A percentile compares a stretch with the other conserved stretches of the same genome.
These are phyloP conservation scores for Pavo muticus DNA, from an alignment of 2,113 vertebrate species.

Conservation along the genomic window DNA sequence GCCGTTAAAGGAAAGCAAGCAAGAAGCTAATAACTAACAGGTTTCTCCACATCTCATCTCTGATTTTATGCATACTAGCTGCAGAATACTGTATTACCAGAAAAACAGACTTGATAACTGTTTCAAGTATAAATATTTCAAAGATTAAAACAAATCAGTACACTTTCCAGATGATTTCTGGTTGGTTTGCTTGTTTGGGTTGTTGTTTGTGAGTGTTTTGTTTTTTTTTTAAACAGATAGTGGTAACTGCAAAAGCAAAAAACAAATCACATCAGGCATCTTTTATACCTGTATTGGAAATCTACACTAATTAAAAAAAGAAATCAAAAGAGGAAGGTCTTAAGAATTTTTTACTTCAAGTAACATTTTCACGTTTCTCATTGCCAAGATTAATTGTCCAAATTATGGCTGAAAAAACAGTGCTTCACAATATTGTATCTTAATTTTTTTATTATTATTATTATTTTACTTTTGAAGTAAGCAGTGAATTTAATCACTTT, in stretches of 20 bases:
- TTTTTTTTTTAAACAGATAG: neutral
- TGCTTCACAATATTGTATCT: neutral
- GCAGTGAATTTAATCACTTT: neutral
- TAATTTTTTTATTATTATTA: neutral
- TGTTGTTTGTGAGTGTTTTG: neutral
- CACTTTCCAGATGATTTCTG: neutral
- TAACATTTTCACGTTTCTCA: neutral
- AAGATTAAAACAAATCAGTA: neutral
- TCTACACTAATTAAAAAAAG: too few species aligned
- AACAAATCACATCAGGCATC: neutral
- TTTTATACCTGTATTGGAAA: neutral
- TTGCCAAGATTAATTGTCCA: neutral
- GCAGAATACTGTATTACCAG: neutral
- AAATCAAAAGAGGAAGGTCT: neutral
- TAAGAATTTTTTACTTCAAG: neutral
- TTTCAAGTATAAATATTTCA: too few species aligned
- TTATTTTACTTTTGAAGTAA: neutral
- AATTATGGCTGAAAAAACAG: neutral
- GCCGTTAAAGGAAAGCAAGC: neutral
- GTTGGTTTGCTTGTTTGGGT: neutral
- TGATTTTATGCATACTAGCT: neutral
- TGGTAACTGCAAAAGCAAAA: neutral
- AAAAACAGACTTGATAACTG: neutral
- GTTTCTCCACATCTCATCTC: neutral
- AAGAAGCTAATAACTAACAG: neutral